Percentiles rank a stretch among this genome's conserved stretches.
Evolutionary conservation across 1,140 invertebrate species (phyloP).

Genomic region (Dermatophagoides farinae): DNA sequence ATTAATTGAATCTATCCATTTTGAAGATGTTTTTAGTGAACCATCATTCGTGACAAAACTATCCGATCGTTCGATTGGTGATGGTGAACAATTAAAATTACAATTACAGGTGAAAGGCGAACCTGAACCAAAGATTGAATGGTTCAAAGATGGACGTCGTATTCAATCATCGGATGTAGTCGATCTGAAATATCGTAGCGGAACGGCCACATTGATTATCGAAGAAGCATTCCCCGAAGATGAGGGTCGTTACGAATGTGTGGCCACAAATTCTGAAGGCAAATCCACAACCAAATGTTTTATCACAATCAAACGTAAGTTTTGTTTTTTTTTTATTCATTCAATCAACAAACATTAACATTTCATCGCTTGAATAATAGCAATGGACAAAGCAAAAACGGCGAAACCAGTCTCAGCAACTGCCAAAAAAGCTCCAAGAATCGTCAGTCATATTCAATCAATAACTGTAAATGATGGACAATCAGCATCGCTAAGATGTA

Average conservation of each 20-base stretch:
- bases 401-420: constrained; percentile 25
- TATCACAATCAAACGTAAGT: constrained; percentile 42
- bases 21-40: constrained; percentile 17
- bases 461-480: constrained; percentile 20
- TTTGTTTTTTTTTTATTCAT: background rate
- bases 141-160: constrained; percentile 54
- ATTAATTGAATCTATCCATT: background rate
- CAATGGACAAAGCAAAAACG: constrained; percentile 34
- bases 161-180: constrained; percentile 59
- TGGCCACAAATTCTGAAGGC: constrained; percentile 72
- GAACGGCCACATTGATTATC: constrained; percentile 59
- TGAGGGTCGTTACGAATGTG: constrained; percentile 65
- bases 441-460: constrained; percentile 18
- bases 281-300: constrained; percentile 56
- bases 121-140: constrained; percentile 65
- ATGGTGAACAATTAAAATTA: constrained; percentile 56
- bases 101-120: constrained; percentile 60
- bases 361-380: constrained; percentile 27
- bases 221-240: constrained; percentile 84
- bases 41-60: constrained; percentile 52
- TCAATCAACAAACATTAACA: background rate
- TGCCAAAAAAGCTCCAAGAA: constrained; percentile 16
- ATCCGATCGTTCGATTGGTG: constrained; percentile 49
- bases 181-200: constrained; percentile 72
- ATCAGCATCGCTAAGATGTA: constrained; percentile 17